Base-by-base conservation (phyloP, 2,888 invertebrate genomes). In the Notocelia uddmanniana region DNA sequence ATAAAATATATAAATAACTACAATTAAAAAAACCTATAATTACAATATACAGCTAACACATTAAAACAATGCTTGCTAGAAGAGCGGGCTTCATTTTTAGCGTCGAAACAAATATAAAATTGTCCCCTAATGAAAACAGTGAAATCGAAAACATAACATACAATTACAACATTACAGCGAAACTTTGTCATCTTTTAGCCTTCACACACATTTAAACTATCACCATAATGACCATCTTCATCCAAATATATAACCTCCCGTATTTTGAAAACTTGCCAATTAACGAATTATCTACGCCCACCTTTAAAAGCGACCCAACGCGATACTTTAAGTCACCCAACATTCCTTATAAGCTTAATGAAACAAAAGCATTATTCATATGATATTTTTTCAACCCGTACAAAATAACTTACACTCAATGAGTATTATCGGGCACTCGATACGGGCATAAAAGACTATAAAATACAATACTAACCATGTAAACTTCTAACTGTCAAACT, bases 321-420 rank as follows among this genome's bases (percentile, higher is more conserved):
- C 59, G 58, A 34, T 62, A 81, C 82, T 81, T 83, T 90, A 90
- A 90, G 89, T 90, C 89, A 86, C 78, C 82, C 75, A 76, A 75
- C 78, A 78, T 81, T 78, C 87, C 88, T 82, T 91, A 81, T 89
- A 86, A 74, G 91, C 86, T 87, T 91, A 91, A 91, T 91, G 90
- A 91, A 91, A 90, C 89, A 90, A 89, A 91, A 81, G 85, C 84
- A 85, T 87, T 86, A 88, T 87, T 89, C 87, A 86, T 88, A 85
- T 83, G 82, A 82, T 81, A 83, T 86, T 87, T 85, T 87, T 85
- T 84, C 79, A 81, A 82, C 74, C 79, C 76, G 83, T 82, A 87
- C 87, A 84, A 88, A 86, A 90, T 90, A 90, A 90, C 87, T 90
- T 87, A 89, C 86, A 83, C 86, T 82, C 84, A 88, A 85, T 89